Conservation (phyloP, 1,140 invertebrate species). For the Sipha flava region DNA sequence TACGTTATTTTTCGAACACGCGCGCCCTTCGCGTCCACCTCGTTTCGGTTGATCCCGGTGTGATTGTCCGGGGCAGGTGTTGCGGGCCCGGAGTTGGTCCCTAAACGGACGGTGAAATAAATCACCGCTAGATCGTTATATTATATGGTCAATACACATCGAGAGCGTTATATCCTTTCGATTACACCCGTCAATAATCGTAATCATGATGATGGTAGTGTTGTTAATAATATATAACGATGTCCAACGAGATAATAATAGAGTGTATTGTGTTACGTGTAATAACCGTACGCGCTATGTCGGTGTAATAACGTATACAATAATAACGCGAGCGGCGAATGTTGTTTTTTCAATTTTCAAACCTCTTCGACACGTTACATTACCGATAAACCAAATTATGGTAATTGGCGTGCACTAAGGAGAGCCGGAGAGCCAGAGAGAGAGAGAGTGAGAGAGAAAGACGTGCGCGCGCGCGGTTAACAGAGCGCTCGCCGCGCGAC, state of each 20-base stretch:
- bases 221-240: no score
- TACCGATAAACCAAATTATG: background rate
- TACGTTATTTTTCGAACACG: background rate
- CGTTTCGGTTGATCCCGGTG: background rate
- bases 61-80: background rate
- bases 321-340: background rate
- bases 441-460: no score
- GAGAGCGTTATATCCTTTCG: background rate
- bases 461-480: no score
- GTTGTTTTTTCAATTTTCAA: background rate
- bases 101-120: background rate
- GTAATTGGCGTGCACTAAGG: slow-evolving; percentile 31
- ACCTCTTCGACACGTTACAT: background rate
- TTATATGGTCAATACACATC: background rate
- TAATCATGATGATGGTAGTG: background rate
- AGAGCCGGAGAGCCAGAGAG: background rate
- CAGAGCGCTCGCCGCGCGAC: background rate
- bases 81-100: background rate
- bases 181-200: background rate
- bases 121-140: background rate
- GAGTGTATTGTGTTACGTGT: no score
- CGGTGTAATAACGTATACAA: background rate
- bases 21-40: background rate
- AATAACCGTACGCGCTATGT: no score
- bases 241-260: no score